Evolutionary conservation across 2,797 vertebrate species (phyloP).

Genomic region (Lophius americanus): DNA sequence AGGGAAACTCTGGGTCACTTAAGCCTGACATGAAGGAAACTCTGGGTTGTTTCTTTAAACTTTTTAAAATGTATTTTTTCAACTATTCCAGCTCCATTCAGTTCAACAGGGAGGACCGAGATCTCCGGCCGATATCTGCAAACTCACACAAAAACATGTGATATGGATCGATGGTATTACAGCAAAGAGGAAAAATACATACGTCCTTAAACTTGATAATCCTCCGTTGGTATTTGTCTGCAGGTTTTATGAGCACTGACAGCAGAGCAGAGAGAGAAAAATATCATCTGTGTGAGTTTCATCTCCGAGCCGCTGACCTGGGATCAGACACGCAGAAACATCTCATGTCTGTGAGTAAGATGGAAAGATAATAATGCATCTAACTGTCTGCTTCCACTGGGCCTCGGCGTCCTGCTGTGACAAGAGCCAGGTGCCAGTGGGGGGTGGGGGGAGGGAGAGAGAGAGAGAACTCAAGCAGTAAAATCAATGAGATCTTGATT

Average conservation of each 20-base stretch:
- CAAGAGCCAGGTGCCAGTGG: slow-evolving; percentile 82
- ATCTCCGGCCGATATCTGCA: too few relatives aligned
- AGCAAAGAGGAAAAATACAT: too few relatives aligned
- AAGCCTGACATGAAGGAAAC: too few relatives aligned
- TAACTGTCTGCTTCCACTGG: slow-evolving; percentile 76
- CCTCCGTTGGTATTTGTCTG: slow-evolving; percentile 4
- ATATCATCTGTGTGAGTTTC: slow-evolving; percentile 49
- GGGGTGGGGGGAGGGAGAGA: slow-evolving; percentile 40
- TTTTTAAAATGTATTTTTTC: too few relatives aligned
- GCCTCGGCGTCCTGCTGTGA: slow-evolving; percentile 78
- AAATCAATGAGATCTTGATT: slow-evolving; percentile 77
- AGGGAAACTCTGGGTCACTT: too few relatives aligned
- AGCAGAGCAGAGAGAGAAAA: slow-evolving; percentile 35
- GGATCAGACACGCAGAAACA: slow-evolving; percentile 25
- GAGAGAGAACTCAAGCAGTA: slow-evolving; percentile 58
- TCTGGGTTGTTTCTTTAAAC: too few relatives aligned
- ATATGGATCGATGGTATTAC: too few relatives aligned
- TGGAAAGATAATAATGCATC: slow-evolving; percentile 77
- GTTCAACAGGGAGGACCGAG: too few relatives aligned
- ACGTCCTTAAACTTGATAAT: too few relatives aligned
- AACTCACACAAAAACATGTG: too few relatives aligned
- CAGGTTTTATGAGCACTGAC: slow-evolving; percentile 10
- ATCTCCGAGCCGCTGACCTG: slow-evolving; percentile 35
- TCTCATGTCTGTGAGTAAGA: slow-evolving; percentile 21
- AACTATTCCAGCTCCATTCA: too few relatives aligned